A percentile compares a stretch with the other conserved stretches of the same genome.
phyloP scores from a whole-genome alignment of 1,140 invertebrate species.

The Palaemon carinicauda region DNA sequence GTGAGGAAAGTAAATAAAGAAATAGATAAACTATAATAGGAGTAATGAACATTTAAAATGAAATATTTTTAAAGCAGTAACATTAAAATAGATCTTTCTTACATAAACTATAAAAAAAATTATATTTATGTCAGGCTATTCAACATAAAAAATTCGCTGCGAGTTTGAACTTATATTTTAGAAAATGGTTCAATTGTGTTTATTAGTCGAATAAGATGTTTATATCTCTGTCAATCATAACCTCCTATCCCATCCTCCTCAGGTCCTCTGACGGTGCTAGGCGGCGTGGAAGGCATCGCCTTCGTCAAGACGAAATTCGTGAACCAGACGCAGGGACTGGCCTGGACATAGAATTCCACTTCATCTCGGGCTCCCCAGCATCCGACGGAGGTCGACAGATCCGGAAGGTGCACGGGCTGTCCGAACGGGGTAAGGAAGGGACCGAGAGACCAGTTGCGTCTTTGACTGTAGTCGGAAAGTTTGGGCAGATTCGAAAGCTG shows the following conservation, averaged over 20 bases:
- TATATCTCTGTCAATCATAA: background rate
- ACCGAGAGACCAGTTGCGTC: background rate
- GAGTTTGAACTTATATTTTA: no score
- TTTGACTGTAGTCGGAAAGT: background rate
- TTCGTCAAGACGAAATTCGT: slow-evolving; percentile 91
- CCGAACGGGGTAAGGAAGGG: slow-evolving; percentile 63
- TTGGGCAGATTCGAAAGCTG: background rate
- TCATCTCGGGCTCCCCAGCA: slow-evolving; percentile 88
- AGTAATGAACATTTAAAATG: no score
- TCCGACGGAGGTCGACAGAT: slow-evolving; percentile 86
- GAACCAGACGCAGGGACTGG: slow-evolving; percentile 82
- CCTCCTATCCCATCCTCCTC: slow-evolving; percentile 66
- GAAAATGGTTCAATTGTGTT: no score
- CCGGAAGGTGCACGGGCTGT: slow-evolving; percentile 81
- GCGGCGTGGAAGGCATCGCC: slow-evolving; percentile 88
- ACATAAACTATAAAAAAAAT: no score
- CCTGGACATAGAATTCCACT: slow-evolving; percentile 93
- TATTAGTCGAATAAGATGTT: no score
- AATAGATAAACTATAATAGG: no score
- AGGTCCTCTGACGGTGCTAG: slow-evolving; percentile 86
- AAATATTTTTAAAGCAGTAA: no score
- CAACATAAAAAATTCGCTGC: no score
- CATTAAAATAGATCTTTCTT: no score
- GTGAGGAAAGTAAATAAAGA: no score
- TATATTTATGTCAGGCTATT: no score